Conservation (phyloP, 2,113 vertebrate species). For the Tupaia tana region DNA sequence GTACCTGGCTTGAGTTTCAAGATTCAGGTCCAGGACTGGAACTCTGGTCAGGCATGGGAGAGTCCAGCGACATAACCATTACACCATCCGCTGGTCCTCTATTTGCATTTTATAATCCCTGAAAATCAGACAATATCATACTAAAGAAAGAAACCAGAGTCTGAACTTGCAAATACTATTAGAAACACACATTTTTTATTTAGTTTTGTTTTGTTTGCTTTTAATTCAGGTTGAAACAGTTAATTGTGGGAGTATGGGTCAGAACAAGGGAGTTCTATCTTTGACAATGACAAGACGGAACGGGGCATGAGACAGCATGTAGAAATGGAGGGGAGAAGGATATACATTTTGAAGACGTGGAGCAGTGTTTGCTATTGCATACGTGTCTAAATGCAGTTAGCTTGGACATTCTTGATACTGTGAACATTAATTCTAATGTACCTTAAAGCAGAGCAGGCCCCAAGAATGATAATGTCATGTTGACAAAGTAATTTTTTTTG, state of each 20-base stretch:
- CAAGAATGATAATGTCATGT: not conserved
- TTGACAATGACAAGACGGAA: not conserved
- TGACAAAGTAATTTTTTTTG: not conserved
- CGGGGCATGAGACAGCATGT: not conserved
- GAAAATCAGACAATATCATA: not conserved
- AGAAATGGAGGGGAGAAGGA: not conserved
- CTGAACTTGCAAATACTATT: not conserved
- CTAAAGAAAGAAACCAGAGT: not conserved
- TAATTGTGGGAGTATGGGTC: not conserved
- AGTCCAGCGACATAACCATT: too few relatives aligned
- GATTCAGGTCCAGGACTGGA: too few relatives aligned
- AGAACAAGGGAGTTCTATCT: not conserved
- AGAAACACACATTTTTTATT: not conserved
- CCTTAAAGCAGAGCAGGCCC: not conserved
- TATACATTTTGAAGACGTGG: not conserved
- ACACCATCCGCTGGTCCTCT: too few relatives aligned
- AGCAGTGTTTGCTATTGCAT: not conserved
- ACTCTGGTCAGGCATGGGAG: too few relatives aligned
- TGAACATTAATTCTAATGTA: not conserved
- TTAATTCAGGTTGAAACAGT: not conserved
- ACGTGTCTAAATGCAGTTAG: not conserved
- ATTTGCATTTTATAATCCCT: not conserved
- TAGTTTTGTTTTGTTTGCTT: not conserved
- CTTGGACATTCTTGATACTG: not conserved
- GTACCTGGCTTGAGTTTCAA: too few relatives aligned